These are phyloP conservation scores for Engraulis encrasicolus DNA, from an alignment of 2,113 vertebrate species.

Conservation along the genomic window DNA sequence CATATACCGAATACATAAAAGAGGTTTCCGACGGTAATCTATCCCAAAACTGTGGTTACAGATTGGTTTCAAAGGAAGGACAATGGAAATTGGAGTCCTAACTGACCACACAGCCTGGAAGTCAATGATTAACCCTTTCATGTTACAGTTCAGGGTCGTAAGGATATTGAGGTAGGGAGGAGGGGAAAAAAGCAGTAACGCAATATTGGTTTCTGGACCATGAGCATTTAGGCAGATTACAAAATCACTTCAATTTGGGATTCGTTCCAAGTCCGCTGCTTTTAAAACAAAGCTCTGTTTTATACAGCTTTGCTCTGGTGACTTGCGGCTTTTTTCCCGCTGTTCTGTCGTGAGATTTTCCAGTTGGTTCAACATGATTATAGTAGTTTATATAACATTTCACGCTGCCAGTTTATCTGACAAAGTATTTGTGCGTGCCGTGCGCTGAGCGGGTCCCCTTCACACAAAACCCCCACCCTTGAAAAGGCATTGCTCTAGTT, in stretches of 20 bases:
- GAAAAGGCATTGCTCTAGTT: neutral
- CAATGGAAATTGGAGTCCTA: neutral
- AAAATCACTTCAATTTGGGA: neutral
- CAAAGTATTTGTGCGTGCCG: constrained; percentile 7
- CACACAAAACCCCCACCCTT: too few species aligned
- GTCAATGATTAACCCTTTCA: neutral
- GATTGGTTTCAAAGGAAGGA: neutral
- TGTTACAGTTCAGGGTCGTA: neutral
- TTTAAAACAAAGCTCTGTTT: neutral
- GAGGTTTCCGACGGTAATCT: neutral
- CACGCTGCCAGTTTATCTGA: neutral
- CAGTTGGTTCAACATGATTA: neutral
- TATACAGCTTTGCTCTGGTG: neutral
- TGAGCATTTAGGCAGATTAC: constrained; percentile 12
- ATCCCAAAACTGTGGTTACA: neutral
- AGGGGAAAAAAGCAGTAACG: neutral
- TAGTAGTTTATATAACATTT: neutral
- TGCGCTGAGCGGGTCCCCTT: neutral
- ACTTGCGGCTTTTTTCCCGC: neutral
- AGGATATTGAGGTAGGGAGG: neutral
- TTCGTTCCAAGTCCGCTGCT: neutral
- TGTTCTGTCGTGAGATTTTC: neutral
- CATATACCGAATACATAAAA: too few species aligned
- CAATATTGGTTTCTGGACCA: neutral
- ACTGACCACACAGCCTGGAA: neutral